These are phyloP conservation scores for Nothobranchius furzeri DNA, from an alignment of 2,113 vertebrate genomes.

Conservation along the genomic window DNA sequence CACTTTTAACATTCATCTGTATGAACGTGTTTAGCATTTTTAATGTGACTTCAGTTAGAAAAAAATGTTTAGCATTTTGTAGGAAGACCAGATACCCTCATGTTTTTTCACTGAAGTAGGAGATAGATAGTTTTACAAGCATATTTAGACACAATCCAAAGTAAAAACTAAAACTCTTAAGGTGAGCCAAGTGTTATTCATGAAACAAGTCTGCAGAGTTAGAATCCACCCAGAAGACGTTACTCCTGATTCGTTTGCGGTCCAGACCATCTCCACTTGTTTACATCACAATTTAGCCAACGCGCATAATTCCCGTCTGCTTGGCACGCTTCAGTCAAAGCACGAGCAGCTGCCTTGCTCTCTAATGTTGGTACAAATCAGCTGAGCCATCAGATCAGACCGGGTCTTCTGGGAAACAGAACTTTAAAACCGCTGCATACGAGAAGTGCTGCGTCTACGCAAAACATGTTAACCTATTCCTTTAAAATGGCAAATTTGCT, in stretches of 20 bases:
- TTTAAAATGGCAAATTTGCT: background rate
- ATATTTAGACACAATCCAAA: background rate
- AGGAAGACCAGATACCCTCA: background rate
- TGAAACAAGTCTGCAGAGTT: background rate
- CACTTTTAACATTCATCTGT: background rate
- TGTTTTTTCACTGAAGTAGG: constrained; percentile 4
- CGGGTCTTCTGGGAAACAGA: background rate
- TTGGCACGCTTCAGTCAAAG: background rate
- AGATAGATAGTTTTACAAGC: background rate
- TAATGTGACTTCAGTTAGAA: constrained; percentile 1
- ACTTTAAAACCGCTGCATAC: background rate
- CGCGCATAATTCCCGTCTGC: background rate
- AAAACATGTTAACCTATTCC: background rate
- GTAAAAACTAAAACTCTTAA: background rate
- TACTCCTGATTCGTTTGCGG: background rate
- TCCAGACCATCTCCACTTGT: background rate
- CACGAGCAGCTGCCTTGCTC: background rate
- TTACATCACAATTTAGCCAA: background rate
- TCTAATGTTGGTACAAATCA: background rate
- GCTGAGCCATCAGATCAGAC: background rate
- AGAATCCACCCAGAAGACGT: background rate
- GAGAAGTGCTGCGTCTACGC: background rate
- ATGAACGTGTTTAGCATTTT: background rate
- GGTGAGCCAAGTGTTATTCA: background rate
- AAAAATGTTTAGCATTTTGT: background rate